Conservation (phyloP, 2,888 invertebrate species). For the Boloria euphrosyne region DNA sequence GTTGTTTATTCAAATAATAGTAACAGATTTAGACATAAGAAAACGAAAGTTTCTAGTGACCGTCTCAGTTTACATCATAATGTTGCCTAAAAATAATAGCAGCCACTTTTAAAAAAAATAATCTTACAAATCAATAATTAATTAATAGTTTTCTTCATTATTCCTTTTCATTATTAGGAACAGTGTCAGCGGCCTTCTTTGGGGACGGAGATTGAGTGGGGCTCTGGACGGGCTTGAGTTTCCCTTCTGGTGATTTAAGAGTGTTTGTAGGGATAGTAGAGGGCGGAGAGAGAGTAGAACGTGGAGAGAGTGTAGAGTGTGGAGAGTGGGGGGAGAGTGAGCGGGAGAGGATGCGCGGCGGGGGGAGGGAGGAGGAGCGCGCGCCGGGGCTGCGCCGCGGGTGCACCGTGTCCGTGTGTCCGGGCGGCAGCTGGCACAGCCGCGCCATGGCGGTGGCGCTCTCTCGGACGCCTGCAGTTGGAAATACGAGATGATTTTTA, state of each 20-base stretch:
- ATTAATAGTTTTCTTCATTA: neutral
- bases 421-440: constrained; percentile 60
- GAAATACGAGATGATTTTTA: neutral
- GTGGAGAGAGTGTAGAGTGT: neutral
- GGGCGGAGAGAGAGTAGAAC: neutral
- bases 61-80: no score
- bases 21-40: no score
- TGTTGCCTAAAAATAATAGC: no score
- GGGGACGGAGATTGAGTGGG: neutral
- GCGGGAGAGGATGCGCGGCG: constrained; percentile 53
- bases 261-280: constrained; percentile 1
- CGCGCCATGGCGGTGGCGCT: constrained; percentile 69
- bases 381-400: constrained; percentile 11
- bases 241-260: neutral
- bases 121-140: no score
- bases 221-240: neutral
- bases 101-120: no score
- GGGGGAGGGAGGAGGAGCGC: constrained; percentile 62
- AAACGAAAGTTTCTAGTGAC: no score
- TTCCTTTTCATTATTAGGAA: neutral
- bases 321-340: constrained; percentile 24
- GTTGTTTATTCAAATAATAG: no score
- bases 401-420: constrained; percentile 44
- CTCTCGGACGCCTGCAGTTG: constrained; percentile 63
- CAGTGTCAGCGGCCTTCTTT: neutral